Conservation (phyloP, 1,140 invertebrate species). For the Radopholus similis region DNA sequence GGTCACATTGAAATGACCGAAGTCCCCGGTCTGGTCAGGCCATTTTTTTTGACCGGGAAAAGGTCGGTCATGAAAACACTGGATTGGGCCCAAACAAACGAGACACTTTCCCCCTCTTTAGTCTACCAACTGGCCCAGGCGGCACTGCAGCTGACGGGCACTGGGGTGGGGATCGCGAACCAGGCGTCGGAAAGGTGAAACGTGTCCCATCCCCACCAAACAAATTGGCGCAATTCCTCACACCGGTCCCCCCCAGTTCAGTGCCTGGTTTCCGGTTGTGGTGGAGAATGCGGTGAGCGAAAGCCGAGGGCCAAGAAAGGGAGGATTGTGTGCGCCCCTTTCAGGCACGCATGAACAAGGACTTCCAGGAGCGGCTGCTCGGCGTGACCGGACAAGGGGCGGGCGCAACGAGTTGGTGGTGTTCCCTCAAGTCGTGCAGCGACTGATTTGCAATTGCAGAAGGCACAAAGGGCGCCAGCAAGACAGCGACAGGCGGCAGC, state of each 20-base stretch:
- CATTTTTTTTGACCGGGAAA: neutral
- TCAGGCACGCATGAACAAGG: conserved; percentile 42
- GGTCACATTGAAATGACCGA: too few relatives aligned
- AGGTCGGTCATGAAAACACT: neutral
- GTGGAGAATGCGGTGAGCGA: conserved; percentile 34
- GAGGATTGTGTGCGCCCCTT: neutral
- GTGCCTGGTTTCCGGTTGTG: conserved; percentile 44
- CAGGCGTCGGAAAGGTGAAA: conserved; percentile 46
- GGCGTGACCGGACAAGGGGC: neutral
- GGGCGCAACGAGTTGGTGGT: neutral
- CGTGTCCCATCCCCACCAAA: too few relatives aligned
- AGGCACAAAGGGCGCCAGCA: neutral
- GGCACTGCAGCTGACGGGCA: conserved; percentile 54
- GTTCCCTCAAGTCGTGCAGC: neutral
- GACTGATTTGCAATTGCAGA: neutral
- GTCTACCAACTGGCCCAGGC: conserved; percentile 57
- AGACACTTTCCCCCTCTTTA: conserved; percentile 24
- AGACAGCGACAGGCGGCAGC: neutral
- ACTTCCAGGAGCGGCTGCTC: conserved; percentile 42
- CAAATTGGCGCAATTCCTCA: neutral
- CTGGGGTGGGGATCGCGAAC: conserved; percentile 55
- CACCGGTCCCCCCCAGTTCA: too few relatives aligned
- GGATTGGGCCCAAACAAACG: neutral
- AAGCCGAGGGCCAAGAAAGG: neutral
- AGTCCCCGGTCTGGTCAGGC: too few relatives aligned